A percentile compares a stretch with the other conserved stretches of the same genome.
Evolutionary conservation across 2,113 vertebrate genomes (phyloP).

Genomic region (Microcebus griseorufus): DNA sequence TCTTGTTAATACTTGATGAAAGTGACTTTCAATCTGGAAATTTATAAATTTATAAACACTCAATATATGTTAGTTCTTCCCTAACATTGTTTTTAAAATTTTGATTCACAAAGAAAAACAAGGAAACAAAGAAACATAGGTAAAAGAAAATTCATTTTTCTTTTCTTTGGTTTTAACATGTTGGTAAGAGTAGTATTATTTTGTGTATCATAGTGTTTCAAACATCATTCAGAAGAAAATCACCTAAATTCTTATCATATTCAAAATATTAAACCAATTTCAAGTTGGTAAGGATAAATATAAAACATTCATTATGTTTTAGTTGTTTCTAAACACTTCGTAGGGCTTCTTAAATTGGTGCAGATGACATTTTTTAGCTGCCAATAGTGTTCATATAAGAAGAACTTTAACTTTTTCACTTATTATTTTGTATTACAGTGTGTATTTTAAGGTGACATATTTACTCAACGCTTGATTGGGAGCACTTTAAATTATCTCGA

Average conservation of each 20-base stretch:
- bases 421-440: background rate
- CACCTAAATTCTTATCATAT: background rate
- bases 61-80: background rate
- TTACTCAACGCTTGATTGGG: background rate
- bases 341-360: background rate
- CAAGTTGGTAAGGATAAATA: background rate
- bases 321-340: background rate
- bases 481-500: background rate
- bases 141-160: background rate
- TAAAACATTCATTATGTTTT: background rate
- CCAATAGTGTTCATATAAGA: background rate
- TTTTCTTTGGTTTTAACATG: background rate
- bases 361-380: background rate
- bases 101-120: background rate
- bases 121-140: background rate
- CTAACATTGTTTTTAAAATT: background rate
- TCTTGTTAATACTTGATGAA: background rate
- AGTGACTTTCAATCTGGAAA: background rate
- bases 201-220: background rate
- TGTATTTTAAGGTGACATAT: slow-evolving; percentile 1
- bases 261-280: slow-evolving; percentile 39
- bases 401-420: background rate
- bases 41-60: background rate
- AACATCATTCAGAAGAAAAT: slow-evolving; percentile 14
- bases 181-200: background rate